phyloP scores from a whole-genome alignment of 2,113 vertebrate genomes.

The Antechinus flavipes region DNA sequence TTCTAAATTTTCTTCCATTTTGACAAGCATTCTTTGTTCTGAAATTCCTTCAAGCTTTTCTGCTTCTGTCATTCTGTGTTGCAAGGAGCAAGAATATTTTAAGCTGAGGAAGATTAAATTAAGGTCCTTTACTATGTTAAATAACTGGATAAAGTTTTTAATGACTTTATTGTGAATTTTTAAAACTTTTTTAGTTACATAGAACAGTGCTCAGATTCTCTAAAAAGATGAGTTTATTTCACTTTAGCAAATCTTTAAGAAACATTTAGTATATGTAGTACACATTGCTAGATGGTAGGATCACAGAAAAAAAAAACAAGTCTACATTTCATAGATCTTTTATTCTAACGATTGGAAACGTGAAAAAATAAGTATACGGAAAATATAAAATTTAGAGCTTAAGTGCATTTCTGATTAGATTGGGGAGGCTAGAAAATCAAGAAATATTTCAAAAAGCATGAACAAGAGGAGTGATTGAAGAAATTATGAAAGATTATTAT shows the following conservation, averaged over 20 bases:
- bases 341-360: background rate
- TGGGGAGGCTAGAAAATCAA: background rate
- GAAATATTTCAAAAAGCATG: background rate
- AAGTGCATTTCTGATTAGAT: background rate
- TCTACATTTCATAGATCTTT: background rate
- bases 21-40: background rate
- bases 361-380: background rate
- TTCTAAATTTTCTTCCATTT: background rate
- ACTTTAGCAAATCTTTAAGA: background rate
- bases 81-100: background rate
- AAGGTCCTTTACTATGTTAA: background rate
- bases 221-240: background rate
- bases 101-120: constrained; percentile 20
- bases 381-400: background rate
- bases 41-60: background rate
- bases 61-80: background rate
- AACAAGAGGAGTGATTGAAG: background rate
- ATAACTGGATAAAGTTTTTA: background rate
- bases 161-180: background rate
- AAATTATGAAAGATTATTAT: too few relatives aligned
- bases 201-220: background rate
- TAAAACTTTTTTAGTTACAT: background rate
- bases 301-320: background rate
- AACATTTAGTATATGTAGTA: too few relatives aligned
- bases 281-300: background rate